Percentiles rank a stretch among this genome's conserved stretches.
Evolutionary conservation across 2,888 invertebrate genomes (phyloP).

Genomic region (Pristionchus entomophagus): DNA sequence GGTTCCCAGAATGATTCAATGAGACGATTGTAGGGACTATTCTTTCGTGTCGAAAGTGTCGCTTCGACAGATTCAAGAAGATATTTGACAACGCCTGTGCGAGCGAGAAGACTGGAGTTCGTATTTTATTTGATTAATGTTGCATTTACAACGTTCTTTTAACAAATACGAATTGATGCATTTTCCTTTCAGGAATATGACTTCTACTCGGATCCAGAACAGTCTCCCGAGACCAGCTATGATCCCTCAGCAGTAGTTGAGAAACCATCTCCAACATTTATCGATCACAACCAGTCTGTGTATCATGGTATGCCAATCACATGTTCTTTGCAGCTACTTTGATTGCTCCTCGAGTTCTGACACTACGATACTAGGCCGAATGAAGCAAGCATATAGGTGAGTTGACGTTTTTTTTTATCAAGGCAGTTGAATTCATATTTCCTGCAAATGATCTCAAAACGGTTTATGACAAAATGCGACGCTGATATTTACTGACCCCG

Average conservation of each 20-base stretch:
- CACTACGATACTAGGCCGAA: not conserved
- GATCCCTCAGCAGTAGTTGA: too few species aligned
- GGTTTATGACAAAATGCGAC: not conserved
- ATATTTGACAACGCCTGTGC: not conserved
- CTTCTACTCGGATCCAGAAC: not conserved
- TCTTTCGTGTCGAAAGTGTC: not conserved
- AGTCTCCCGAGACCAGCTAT: not conserved
- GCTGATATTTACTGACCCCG: not conserved
- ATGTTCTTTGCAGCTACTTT: not conserved
- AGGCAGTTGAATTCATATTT: not conserved
- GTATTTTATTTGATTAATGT: not conserved
- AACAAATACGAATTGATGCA: not conserved
- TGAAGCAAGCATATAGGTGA: not conserved
- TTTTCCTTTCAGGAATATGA: not conserved
- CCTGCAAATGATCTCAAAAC: not conserved
- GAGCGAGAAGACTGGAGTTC: not conserved
- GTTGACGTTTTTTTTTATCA: too few species aligned
- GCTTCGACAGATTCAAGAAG: too few species aligned
- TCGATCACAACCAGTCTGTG: not conserved
- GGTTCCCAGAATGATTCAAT: not conserved
- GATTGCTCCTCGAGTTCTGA: not conserved
- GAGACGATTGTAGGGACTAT: not conserved
- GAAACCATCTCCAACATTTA: not conserved
- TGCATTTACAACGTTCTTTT: not conserved
- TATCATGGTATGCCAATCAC: not conserved